Percentiles rank a stretch among this genome's conserved stretches.
phyloP scores from a whole-genome alignment of 2,797 vertebrate genomes.

The Zalophus californianus region DNA sequence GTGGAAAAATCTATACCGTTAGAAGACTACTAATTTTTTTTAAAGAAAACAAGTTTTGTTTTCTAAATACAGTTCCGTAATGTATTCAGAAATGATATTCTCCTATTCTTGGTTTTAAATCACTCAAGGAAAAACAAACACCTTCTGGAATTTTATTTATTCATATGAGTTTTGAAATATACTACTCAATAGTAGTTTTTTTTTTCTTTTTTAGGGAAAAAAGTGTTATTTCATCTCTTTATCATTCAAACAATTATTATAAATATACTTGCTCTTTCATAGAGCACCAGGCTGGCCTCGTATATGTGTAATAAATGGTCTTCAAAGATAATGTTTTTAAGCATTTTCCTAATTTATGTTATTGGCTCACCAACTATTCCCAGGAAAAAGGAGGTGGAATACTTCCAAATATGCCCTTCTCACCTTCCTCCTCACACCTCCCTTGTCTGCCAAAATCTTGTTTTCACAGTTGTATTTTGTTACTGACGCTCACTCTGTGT shows the following conservation, averaged over 20 bases:
- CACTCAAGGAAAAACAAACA: conserved; percentile 12
- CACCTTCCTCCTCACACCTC: conserved; percentile 74
- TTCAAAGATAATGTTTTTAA: conserved; percentile 73
- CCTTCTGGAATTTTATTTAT: conserved; percentile 56
- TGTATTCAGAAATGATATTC: conserved; percentile 35
- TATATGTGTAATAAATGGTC: conserved; percentile 52
- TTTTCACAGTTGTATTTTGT: conserved; percentile 80
- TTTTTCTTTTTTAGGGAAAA: not conserved
- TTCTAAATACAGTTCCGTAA: conserved; percentile 50
- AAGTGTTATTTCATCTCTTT: conserved; percentile 68
- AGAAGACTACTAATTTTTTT: conserved; percentile 20
- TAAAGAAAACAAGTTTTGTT: conserved; percentile 26
- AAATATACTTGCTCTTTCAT: conserved; percentile 21
- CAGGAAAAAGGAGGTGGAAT: conserved; percentile 63
- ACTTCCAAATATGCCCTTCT: conserved; percentile 73
- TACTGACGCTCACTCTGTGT: conserved; percentile 70
- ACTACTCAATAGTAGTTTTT: conserved; percentile 41
- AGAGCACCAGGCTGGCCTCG: not conserved
- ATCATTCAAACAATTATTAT: conserved; percentile 23
- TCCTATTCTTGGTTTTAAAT: conserved; percentile 37
- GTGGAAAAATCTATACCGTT: not conserved
- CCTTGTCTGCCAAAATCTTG: conserved; percentile 76
- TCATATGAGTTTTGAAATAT: conserved; percentile 61
- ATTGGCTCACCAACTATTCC: conserved; percentile 54
- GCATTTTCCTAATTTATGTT: conserved; percentile 70